phyloP scores from a whole-genome alignment of 2,797 vertebrate genomes.

The Xenopus petersii region DNA sequence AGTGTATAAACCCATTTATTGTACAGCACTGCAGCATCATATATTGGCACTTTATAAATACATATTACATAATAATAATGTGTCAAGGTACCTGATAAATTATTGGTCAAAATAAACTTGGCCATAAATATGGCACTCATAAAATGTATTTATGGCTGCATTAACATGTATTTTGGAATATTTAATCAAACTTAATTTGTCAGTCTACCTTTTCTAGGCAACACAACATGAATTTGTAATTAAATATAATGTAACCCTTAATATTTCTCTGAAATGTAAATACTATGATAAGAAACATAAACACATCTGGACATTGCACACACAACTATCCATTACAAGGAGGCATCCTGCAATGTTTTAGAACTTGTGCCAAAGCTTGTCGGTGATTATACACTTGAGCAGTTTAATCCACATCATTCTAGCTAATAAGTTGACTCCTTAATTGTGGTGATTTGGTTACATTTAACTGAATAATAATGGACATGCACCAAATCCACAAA shows the following conservation, averaged over 20 bases:
- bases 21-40: too few species aligned
- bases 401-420: constrained; percentile 32
- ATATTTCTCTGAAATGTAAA: constrained; percentile 33
- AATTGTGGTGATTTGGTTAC: not conserved
- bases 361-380: constrained; percentile 30
- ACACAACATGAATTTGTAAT: constrained; percentile 22
- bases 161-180: too few species aligned
- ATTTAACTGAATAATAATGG: constrained; percentile 8
- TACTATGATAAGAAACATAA: constrained; percentile 37
- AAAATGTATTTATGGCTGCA: too few species aligned
- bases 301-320: constrained; percentile 36
- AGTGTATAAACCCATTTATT: too few species aligned
- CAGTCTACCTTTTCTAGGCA: not conserved
- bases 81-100: too few species aligned
- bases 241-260: constrained; percentile 25
- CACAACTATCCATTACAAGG: constrained; percentile 13
- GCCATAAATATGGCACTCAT: too few species aligned
- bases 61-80: too few species aligned
- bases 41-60: too few species aligned
- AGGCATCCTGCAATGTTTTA: constrained; percentile 29
- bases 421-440: constrained; percentile 1
- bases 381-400: constrained; percentile 18
- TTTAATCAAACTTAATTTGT: too few species aligned
- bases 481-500: too few species aligned
- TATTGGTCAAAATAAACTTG: too few species aligned